phyloP scores from a whole-genome alignment of 2,888 invertebrate species.

The Linhomoeus sp. region DNA sequence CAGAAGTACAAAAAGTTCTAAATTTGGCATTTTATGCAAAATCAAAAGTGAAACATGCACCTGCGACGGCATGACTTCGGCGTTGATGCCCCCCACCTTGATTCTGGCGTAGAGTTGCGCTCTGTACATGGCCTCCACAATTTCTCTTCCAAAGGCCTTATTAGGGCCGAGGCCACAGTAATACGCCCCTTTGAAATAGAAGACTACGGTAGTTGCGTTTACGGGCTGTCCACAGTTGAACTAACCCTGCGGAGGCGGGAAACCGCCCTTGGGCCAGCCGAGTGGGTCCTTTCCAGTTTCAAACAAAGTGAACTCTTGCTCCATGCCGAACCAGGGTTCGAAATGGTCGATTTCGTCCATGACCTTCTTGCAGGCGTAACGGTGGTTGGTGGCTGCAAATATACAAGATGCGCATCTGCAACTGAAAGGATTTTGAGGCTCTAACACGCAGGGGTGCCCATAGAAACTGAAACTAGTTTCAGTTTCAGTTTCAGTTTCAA shows the following conservation, averaged over 20 bases:
- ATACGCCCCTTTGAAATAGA: conserved; percentile 53
- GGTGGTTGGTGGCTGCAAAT: conserved; percentile 30
- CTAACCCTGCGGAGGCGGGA: no score
- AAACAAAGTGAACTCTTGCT: conserved; percentile 60
- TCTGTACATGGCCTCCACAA: conserved; percentile 78
- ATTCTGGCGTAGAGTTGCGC: conserved; percentile 79
- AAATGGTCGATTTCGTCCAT: conserved; percentile 31
- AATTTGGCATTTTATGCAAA: no score
- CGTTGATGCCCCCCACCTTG: conserved; percentile 71
- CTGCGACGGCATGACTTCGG: conserved; percentile 47
- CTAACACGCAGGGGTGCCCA: no score
- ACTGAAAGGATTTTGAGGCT: no score
- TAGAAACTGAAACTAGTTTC: no score
- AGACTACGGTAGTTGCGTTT: no score
- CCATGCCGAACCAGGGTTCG: conserved; percentile 38
- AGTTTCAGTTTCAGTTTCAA: no score
- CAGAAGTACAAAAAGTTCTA: no score
- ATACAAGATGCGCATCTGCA: no score
- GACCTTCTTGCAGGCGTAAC: conserved; percentile 30
- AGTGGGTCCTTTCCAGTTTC: conserved; percentile 67
- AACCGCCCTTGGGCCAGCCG: no score
- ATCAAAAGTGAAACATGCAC: background rate
- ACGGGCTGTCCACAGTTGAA: no score
- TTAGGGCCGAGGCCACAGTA: conserved; percentile 90
- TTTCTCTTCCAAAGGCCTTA: conserved; percentile 74